Evolutionary conservation across 2,888 invertebrate genomes (phyloP), one percentile per base, ranked within the genome.

Genomic region (Agriopis marginaria): DNA sequence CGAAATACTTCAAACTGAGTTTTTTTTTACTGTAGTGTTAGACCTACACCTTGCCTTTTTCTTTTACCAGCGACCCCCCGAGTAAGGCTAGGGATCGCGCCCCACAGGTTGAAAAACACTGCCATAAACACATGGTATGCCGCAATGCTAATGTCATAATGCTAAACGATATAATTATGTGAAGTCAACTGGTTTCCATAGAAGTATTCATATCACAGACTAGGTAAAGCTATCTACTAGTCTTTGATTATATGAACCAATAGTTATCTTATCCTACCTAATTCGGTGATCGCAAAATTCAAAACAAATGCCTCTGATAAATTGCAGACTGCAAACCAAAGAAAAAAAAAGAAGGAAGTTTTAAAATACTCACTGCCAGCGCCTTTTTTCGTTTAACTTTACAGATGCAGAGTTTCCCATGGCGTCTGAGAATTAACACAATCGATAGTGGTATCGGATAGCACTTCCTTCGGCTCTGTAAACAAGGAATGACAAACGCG

Each of bases 341-440:
- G 42, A 64, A 42, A 71, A 66, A 71, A 23, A 42, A 1, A 66
- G n/a, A 49, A 32, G 59, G 54, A 65, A 70, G 63, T 62, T 47
- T 61, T 63, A 63, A 61, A 68, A 65, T 66, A 92, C 93, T 93
- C 83, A 94, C 93, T 92, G 89, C 92, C 92, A 92, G 71, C 88
- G 89, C 75, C 86, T 86, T 79, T 93, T 92, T 74, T 93, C 93
- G 78, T 89, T 91, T 72, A 90, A 71, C 80, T 93, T 93, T 53
- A 92, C 83, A 72, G 93, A 93, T 77, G 92, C 92, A 1, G 92
- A 87, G 79, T 93, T 94, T 79, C 93, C 93, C 93, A 94, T 94
- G 66, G 70, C 71, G n/a, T 49, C 40, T 14, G 49, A n/a, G 54
- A 59, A 56, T 62, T 51, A 56, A 60, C 62, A 69, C 60, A 63